Percentiles rank a stretch among this genome's conserved stretches.
Evolutionary conservation across 1,140 invertebrate species (phyloP).

Genomic region (Drosophila serrata): DNA sequence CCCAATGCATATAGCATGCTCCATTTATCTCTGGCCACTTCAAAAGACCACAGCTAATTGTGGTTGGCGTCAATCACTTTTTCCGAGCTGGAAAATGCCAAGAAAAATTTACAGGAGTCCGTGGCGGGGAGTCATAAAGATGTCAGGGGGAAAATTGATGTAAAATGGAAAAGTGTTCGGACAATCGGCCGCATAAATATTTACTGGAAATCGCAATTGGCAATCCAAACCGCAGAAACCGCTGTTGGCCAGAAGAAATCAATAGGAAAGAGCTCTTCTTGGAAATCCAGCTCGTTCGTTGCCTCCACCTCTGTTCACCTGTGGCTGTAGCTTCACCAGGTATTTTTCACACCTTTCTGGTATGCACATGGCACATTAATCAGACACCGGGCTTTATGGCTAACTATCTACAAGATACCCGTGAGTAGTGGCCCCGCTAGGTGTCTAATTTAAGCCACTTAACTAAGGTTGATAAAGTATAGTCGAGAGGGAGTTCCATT

Average conservation of each 20-base stretch:
- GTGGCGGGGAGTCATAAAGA: constrained; percentile 35
- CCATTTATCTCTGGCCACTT: constrained; percentile 63
- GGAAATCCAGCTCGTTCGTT: constrained; percentile 16
- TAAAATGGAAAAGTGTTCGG: constrained; percentile 21
- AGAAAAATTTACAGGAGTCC: constrained; percentile 9
- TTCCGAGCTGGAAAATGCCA: constrained; percentile 24
- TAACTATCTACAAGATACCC: constrained; percentile 40
- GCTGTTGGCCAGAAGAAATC: constrained; percentile 40
- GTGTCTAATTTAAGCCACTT: constrained; percentile 48
- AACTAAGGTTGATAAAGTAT: constrained; percentile 12
- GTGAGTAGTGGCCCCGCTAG: constrained; percentile 8
- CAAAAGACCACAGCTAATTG: constrained; percentile 55
- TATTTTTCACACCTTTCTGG: constrained; percentile 51
- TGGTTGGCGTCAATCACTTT: constrained; percentile 58
- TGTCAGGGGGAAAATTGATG: constrained; percentile 15
- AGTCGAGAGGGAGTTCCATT: constrained; percentile 8
- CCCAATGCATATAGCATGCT: constrained; percentile 41
- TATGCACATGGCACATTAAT: constrained; percentile 52
- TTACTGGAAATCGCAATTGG: constrained; percentile 35
- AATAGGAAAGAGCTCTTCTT: constrained; percentile 38
- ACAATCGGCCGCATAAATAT: constrained; percentile 40
- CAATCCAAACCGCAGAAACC: constrained; percentile 6
- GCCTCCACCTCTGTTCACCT: background rate
- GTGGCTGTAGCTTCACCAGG: constrained; percentile 9
- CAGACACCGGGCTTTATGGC: constrained; percentile 41